These are phyloP conservation scores for Sycophaga agraensis DNA, from an alignment of 1,140 invertebrate genomes.

Conservation along the genomic window DNA sequence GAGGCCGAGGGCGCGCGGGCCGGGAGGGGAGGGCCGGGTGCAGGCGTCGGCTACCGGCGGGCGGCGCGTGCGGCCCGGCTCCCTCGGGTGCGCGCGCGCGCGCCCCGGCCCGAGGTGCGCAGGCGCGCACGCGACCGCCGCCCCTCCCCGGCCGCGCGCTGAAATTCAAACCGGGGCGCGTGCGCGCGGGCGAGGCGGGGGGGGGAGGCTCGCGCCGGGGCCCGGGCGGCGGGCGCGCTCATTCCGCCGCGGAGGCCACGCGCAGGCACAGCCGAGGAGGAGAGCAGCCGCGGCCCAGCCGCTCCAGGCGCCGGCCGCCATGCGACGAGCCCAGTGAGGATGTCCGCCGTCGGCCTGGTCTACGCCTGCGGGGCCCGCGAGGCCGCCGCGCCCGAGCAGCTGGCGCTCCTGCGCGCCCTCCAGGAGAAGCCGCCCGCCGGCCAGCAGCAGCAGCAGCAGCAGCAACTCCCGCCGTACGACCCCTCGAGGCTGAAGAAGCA, in stretches of 20 bases:
- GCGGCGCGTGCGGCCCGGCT: slow-evolving; percentile 40
- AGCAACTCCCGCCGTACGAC: slow-evolving; percentile 48
- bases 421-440: slow-evolving; percentile 42
- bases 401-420: slow-evolving; percentile 51
- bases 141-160: slow-evolving; percentile 20
- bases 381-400: slow-evolving; percentile 44
- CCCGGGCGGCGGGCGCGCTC: slow-evolving; percentile 35
- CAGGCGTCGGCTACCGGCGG: too few relatives aligned
- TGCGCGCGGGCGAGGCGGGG: slow-evolving; percentile 22
- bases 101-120: too few relatives aligned
- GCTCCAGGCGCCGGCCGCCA: neutral
- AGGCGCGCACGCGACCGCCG: slow-evolving; percentile 1
- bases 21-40: too few relatives aligned
- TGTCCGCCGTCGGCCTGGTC: slow-evolving; percentile 51
- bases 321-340: slow-evolving; percentile 54
- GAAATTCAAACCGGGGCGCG: slow-evolving; percentile 46
- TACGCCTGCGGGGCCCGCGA: slow-evolving; percentile 38
- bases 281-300: neutral
- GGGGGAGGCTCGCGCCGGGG: neutral
- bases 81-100: slow-evolving; percentile 39
- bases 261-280: slow-evolving; percentile 35
- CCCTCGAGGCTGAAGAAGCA: slow-evolving; percentile 54
- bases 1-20: too few relatives aligned
- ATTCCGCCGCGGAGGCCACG: slow-evolving; percentile 55
- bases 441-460: slow-evolving; percentile 33